These are phyloP conservation scores for Channa maculata DNA, from an alignment of 2,113 vertebrate genomes.

Conservation along the genomic window DNA sequence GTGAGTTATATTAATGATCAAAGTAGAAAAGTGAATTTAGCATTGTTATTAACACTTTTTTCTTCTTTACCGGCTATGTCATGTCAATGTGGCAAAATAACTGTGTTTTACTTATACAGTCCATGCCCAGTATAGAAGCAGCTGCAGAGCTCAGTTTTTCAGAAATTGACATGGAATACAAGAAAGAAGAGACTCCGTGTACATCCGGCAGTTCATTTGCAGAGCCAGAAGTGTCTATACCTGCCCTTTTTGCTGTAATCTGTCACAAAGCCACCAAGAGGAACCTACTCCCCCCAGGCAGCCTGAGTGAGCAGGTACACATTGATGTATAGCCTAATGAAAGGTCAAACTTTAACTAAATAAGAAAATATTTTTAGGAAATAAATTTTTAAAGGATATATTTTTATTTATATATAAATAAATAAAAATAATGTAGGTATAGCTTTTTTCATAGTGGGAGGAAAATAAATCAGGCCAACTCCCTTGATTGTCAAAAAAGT, in stretches of 20 bases:
- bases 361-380: too few relatives aligned
- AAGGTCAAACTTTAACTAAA: background rate
- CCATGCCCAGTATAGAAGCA: slow-evolving; percentile 69
- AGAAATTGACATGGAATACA: slow-evolving; percentile 22
- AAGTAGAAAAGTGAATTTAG: background rate
- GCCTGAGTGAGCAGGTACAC: slow-evolving; percentile 69
- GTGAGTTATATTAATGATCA: slow-evolving; percentile 43
- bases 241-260: slow-evolving; percentile 84
- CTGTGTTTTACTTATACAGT: slow-evolving; percentile 61
- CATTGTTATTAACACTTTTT: too few relatives aligned
- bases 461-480: background rate
- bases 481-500: background rate
- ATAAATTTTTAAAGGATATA: too few relatives aligned
- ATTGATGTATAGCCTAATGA: slow-evolving; percentile 77
- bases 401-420: too few relatives aligned
- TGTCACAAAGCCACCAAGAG: slow-evolving; percentile 65
- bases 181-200: slow-evolving; percentile 33
- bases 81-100: background rate
- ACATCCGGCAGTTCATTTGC: background rate
- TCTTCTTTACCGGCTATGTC: too few relatives aligned
- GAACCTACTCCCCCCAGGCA: slow-evolving; percentile 61
- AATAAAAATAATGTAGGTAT: too few relatives aligned
- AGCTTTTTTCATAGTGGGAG: too few relatives aligned
- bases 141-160: slow-evolving; percentile 28
- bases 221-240: slow-evolving; percentile 80